Base-by-base conservation (phyloP, 1,140 invertebrate genomes). In the Nasonia vitripennis region DNA sequence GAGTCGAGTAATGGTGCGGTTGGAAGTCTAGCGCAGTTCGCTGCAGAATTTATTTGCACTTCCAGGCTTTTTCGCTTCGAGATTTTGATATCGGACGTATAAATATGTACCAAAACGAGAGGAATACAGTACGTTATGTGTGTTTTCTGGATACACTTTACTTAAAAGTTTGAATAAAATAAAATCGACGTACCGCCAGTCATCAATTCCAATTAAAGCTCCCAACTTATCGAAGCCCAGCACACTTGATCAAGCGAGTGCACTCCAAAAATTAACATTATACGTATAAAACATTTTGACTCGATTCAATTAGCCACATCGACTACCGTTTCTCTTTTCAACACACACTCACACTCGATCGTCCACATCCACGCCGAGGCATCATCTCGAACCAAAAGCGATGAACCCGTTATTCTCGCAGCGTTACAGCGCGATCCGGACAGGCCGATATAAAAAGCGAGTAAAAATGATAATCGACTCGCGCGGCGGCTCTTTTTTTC, bases 231-330 rank as follows among this genome's bases (percentile, higher is more conserved):
- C 41, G 41, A 45, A 45, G 41, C 7, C 6, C 6, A 45, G 10
- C 9, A 45, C 9, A 37, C 41, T 45, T 45, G 10, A 9, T 45
- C 41, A 45, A 45, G 27, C 27, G 9, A 45, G 41, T 10, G 6
- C 41, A 45, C 41, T 10, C 41, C 41, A 45, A 45, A 45, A 45
- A 45, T 45, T 45, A 12, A 10, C 9, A 34, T 14, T 20, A 70
- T 2, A 45, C 23, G n/a, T 34, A 14, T n/a, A 48, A 31, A 3
- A 17, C 51, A 62, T 41, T 74, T 34, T 23, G 83, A 68, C 78
- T 17, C 62, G 34, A 81, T 86, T 86, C 79, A 82, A 86, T 86
- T 81, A 78, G 79, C 55, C 14, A 0, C 11, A 77, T 51, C 78
- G 10, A 4, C 31, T 27, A 20, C 27, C 23, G 41, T n/a, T 41